Evolutionary conservation across 2,113 vertebrate genomes (phyloP), one percentile per base, ranked within the genome.

Genomic region (Murina feae): DNA sequence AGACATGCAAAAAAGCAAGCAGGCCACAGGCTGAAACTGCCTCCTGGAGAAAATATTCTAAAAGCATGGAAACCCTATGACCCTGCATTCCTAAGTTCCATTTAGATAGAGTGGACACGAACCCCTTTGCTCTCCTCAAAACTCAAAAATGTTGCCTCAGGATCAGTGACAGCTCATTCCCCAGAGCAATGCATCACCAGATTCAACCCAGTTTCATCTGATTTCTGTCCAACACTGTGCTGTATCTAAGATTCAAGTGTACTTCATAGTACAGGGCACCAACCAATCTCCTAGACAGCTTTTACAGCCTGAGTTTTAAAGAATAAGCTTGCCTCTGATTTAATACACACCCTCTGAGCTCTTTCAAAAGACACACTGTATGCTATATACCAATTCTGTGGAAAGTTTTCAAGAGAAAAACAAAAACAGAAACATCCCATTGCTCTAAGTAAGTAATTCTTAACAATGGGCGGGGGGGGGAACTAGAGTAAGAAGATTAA

Each of bases 61-160:
- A 80, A 68, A 66, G 17, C 44, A 28, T 0, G 21, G 74, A 71
- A 69, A 44, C 9, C 6, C 23, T 20, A 9, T 0, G 80, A 32
- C 17, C 25, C 14, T 32, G 32, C 30, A 4, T 5, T 68, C 39
- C 42, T 47, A 8, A 32, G 16, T 37, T 14, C 23, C 30, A 69
- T 12, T 5, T 2, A 47, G 23, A 65, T 0, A 16, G 0, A 51
- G 66, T 1, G 0, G 11, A 58, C 21, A 4, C 12, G 1, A 1
- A 23, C n/a, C 60, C 55, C 37, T 58, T 14, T 2, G 39, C 2
- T 12, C 0, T 6, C 8, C 88, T 78, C 13, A 37, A 32, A 72
- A 68, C 18, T 35, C 49, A 30, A 53, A 66, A 65, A 44, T 28
- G 20, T 7, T 76, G 28, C n/a, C 6, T 44, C 12, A 9, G 35